Evolutionary conservation across 2,797 vertebrate species (phyloP).

Genomic region (Coilia nasus): DNA sequence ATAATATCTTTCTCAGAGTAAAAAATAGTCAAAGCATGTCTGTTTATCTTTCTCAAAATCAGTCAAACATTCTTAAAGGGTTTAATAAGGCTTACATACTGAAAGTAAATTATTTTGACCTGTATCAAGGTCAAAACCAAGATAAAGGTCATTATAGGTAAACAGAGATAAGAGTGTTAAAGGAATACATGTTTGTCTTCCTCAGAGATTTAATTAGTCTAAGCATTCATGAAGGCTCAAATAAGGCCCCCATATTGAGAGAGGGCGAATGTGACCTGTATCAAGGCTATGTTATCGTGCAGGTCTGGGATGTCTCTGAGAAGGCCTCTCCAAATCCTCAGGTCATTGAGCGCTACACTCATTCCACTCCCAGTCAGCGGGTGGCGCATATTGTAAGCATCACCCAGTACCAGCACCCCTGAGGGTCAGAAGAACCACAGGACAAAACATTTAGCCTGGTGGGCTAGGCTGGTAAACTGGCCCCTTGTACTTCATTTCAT

Average conservation of each 20-base stretch:
- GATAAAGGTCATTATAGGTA: too few species aligned
- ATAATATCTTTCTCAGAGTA: too few species aligned
- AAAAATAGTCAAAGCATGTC: too few species aligned
- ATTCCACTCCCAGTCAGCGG: constrained; percentile 97
- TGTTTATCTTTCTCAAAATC: not conserved
- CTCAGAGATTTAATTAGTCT: not conserved
- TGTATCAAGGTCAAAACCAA: too few species aligned
- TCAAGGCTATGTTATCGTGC: constrained; percentile 80
- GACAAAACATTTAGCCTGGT: not conserved
- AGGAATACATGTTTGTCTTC: not conserved
- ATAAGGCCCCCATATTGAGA: not conserved
- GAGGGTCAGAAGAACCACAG: not conserved
- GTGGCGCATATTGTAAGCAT: constrained; percentile 97
- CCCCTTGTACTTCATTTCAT: too few species aligned
- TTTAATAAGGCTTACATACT: not conserved
- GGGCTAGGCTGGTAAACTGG: too few species aligned
- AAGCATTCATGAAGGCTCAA: not conserved
- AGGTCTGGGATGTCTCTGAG: constrained; percentile 86
- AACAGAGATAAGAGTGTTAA: too few species aligned
- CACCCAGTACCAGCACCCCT: constrained; percentile 95
- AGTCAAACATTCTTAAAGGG: not conserved
- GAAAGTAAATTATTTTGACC: not conserved
- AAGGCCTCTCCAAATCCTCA: constrained; percentile 88
- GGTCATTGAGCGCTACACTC: constrained; percentile 92
- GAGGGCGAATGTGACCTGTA: constrained; percentile 75